Conservation (phyloP, 37 sponge, comb jelly and placozoan species). For the Crambe crambe region DNA sequence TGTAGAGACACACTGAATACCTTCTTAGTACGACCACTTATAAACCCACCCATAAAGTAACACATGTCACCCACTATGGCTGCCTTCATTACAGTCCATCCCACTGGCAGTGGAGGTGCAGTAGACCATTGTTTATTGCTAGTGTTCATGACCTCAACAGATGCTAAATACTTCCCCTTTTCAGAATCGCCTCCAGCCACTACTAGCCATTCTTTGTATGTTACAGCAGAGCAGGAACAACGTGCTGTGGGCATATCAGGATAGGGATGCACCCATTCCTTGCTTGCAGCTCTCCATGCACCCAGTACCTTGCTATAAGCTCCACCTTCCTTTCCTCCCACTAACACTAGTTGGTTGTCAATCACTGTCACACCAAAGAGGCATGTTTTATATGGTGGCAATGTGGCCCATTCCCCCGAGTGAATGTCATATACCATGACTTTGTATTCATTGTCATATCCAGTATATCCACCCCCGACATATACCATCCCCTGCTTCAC, state of each 20-base stretch:
- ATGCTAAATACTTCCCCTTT: no score
- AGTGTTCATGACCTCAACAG: not conserved
- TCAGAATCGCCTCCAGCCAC: slow-evolving; percentile 7
- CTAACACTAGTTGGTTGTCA: slow-evolving; percentile 4
- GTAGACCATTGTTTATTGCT: no score
- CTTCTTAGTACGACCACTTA: not conserved
- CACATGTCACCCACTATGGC: not conserved
- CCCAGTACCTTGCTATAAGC: not conserved
- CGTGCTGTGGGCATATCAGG: slow-evolving; percentile 19
- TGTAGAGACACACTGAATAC: not conserved
- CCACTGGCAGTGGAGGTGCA: no score
- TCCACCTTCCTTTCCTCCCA: not conserved
- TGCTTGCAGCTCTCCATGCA: not conserved
- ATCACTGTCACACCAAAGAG: no score
- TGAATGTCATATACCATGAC: not conserved
- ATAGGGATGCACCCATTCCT: slow-evolving; percentile 4
- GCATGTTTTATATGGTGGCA: no score
- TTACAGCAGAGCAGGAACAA: not conserved
- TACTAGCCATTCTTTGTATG: not conserved
- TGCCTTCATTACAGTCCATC: not conserved
- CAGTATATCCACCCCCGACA: not conserved
- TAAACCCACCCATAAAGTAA: not conserved
- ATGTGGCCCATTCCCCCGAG: not conserved
- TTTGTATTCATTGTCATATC: not conserved
- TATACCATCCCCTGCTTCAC: not conserved